Evolutionary conservation across 2,888 invertebrate species (phyloP), one percentile per base, ranked within the genome.

Genomic region (Acrobasis suavella): DNA sequence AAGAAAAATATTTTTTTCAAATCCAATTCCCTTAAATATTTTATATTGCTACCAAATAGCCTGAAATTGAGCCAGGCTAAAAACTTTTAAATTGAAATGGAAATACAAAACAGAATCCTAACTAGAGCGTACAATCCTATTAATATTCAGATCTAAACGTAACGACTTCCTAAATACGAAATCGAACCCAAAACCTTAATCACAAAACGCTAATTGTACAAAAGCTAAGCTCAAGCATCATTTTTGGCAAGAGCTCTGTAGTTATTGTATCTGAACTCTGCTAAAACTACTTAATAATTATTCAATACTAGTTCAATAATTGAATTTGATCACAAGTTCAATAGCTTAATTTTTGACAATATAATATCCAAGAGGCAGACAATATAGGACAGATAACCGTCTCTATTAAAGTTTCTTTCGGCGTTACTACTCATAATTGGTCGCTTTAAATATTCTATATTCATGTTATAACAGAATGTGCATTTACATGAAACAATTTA

Each of bases 91-190:
- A 56, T 56, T 56, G 56, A 56, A 56, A 56, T 42, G 56, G 56
- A 22, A 56, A 42, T 56, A 42, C 42, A 56, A 56, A 56, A 17
- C 46, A 17, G 22, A 42, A 46, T 56, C 17, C 42, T 42, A 56
- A 42, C 22, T 46, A 17, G 42, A 17, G 17, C 46, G 56, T 42
- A 42, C 42, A 56, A 56, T 56, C 56, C 42, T 17, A 56, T 56
- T 56, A 56, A 56, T 56, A 56, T 56, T 56, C 56, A 56, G 56
- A 56, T 56, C 56, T 56, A 56, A 56, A 56, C 17, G 56, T 56
- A 46, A 56, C 56, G 42, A 56, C 37, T 59, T 59, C 50, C 58
- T 59, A 50, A 59, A 50, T 50, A 39, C 39, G 51, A 51, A 51
- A 60, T 60, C 52, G 61, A 60, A 63, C 58, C 59, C 22, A 16